Conservation (phyloP, 2,797 vertebrate species). For the Alca torda region DNA sequence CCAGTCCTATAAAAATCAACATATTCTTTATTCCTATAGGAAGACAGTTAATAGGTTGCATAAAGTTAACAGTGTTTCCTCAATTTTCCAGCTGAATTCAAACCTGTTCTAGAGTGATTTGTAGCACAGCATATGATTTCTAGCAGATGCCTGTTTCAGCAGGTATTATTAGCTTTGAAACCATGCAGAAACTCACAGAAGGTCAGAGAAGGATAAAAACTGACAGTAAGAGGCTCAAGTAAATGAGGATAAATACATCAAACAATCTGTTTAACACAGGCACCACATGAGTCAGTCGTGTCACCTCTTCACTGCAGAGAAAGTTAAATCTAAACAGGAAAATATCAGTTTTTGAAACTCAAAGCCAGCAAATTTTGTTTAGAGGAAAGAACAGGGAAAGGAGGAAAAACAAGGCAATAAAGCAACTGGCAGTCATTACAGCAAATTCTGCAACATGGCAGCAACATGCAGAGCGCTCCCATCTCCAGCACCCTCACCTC, state of each 20-base stretch:
- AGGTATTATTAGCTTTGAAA: constrained; percentile 36
- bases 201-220: constrained; percentile 40
- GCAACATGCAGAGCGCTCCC: not conserved
- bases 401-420: not conserved
- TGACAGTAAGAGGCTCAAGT: constrained; percentile 11
- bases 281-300: not conserved
- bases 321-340: not conserved
- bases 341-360: not conserved
- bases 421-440: not conserved
- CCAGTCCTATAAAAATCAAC: not conserved
- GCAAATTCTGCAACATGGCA: not conserved
- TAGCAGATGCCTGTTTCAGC: not conserved
- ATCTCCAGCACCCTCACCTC: not conserved
- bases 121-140: not conserved
- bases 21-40: not conserved
- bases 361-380: not conserved
- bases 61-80: not conserved
- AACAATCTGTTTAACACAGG: constrained; percentile 8
- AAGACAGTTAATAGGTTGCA: not conserved
- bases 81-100: constrained; percentile 44
- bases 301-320: not conserved
- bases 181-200: constrained; percentile 5
- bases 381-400: not conserved
- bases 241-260: constrained; percentile 27
- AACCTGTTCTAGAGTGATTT: not conserved